These are phyloP conservation scores for Alligator sinensis DNA, from an alignment of 2,113 vertebrate genomes.

Conservation along the genomic window DNA sequence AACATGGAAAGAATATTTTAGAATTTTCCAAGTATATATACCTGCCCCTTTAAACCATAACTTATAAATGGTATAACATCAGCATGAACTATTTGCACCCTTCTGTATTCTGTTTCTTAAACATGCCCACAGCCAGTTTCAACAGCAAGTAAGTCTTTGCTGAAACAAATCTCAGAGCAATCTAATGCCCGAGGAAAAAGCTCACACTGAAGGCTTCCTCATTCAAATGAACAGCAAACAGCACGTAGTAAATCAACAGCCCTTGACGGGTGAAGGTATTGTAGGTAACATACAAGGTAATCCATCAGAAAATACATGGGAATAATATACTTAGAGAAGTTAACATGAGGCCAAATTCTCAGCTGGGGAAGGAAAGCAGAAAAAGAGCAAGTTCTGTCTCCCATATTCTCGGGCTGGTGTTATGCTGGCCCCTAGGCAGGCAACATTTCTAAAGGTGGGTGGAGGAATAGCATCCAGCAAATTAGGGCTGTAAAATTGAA, in stretches of 20 bases:
- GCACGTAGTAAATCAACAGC: neutral
- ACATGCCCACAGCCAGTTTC: fast-evolving
- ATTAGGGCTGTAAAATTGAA: no score
- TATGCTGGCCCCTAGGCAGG: no score
- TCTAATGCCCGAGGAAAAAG: neutral
- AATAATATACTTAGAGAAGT: neutral
- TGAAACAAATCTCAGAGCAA: neutral
- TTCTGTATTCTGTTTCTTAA: neutral
- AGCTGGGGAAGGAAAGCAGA: neutral
- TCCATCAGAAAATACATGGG: neutral
- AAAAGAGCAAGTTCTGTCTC: no score
- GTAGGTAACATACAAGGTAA: fast-evolving
- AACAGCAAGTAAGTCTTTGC: neutral
- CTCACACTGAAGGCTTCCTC: neutral
- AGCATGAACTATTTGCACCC: neutral
- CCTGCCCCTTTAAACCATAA: neutral
- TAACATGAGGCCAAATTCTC: neutral
- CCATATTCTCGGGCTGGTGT: no score
- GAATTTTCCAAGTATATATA: neutral
- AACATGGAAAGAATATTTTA: neutral
- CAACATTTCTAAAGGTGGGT: no score
- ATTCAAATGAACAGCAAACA: neutral
- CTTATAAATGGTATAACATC: fast-evolving
- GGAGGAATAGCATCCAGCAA: no score
- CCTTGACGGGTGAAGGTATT: neutral